A percentile compares a stretch with the other conserved stretches of the same genome.
Conservation (phyloP, 2,113 vertebrate species). For the Gasterosteus nipponicus region DNA sequence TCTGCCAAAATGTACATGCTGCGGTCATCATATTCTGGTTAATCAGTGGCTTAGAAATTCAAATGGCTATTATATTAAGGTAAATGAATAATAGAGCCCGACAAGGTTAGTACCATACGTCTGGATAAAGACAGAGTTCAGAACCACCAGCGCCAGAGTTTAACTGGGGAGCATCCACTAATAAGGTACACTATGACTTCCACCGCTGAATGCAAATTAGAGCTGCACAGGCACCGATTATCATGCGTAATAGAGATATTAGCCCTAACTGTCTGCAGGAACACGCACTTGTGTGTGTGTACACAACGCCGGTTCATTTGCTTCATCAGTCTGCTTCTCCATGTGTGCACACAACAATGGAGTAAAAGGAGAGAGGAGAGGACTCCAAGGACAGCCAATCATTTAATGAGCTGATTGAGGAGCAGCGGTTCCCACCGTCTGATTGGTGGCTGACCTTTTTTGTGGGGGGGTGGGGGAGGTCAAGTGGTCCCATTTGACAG, state of each 20-base stretch:
- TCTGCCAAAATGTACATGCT: constrained; percentile 14
- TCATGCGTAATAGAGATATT: constrained; percentile 44
- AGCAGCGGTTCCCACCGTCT: constrained; percentile 51
- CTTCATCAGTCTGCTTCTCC: constrained; percentile 4
- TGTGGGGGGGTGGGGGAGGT: constrained; percentile 15
- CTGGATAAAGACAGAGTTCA: constrained; percentile 37
- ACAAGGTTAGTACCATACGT: constrained; percentile 13
- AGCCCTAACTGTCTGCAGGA: constrained; percentile 30
- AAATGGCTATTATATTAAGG: constrained; percentile 6
- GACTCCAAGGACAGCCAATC: constrained; percentile 58
- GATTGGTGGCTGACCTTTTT: constrained; percentile 64
- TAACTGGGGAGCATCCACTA: constrained; percentile 31
- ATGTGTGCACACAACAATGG: constrained; percentile 11
- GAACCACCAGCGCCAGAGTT: constrained; percentile 27
- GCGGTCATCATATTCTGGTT: constrained; percentile 1
- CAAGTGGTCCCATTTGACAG: constrained; percentile 47
- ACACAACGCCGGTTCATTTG: constrained; percentile 17
- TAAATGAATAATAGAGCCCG: constrained; percentile 18
- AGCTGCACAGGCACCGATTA: constrained; percentile 44
- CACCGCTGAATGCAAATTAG: constrained; percentile 50
- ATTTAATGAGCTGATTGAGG: constrained; percentile 63
- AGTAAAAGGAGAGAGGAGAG: constrained; percentile 42
- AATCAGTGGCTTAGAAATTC: constrained; percentile 26
- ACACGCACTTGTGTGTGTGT: background rate
- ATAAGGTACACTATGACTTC: constrained; percentile 24